A percentile compares a stretch with the other conserved stretches of the same genome.
Conservation (phyloP, 1,140 invertebrate species). For the Drosophila asahinai region DNA sequence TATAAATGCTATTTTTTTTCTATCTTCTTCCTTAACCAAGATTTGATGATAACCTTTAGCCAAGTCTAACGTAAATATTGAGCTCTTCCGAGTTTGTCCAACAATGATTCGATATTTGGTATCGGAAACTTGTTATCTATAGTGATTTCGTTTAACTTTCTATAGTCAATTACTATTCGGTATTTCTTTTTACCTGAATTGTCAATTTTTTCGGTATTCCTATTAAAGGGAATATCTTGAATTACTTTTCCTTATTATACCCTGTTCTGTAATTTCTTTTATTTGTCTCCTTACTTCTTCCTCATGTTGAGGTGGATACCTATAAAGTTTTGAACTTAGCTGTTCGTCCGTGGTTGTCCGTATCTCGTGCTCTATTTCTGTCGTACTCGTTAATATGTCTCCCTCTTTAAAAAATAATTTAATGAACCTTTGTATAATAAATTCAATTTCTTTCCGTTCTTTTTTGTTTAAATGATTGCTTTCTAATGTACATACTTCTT, state of each 20-base stretch:
- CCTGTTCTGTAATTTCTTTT: too few species aligned
- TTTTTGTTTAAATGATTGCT: slow-evolving; percentile 10
- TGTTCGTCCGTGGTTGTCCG: slow-evolving; percentile 5
- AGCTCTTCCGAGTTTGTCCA: slow-evolving; percentile 26
- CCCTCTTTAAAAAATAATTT: slow-evolving; percentile 4
- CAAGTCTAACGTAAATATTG: slow-evolving; percentile 32
- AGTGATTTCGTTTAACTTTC: slow-evolving; percentile 13
- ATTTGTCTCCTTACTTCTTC: neutral
- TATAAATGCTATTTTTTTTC: slow-evolving; percentile 46
- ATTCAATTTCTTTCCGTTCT: slow-evolving; percentile 5
- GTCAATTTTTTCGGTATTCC: neutral
- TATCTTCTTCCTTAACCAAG: slow-evolving; percentile 32
- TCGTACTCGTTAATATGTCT: slow-evolving; percentile 6
- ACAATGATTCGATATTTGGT: slow-evolving; percentile 15
- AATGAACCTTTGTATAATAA: slow-evolving; percentile 7
- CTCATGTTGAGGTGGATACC: slow-evolving; percentile 18
- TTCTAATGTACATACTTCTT: slow-evolving; percentile 11
- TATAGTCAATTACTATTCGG: slow-evolving; percentile 19
- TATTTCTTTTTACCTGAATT: slow-evolving; percentile 14
- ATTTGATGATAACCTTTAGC: slow-evolving; percentile 55
- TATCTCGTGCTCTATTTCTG: slow-evolving; percentile 11
- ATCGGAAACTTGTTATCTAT: slow-evolving; percentile 36
- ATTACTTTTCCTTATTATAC: too few species aligned
- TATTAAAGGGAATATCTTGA: too few species aligned
- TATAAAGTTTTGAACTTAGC: slow-evolving; percentile 8